Evolutionary conservation across 2,797 vertebrate species (phyloP), one percentile per base, ranked within the genome.

Genomic region (Tenualosa thibaudeaui): DNA sequence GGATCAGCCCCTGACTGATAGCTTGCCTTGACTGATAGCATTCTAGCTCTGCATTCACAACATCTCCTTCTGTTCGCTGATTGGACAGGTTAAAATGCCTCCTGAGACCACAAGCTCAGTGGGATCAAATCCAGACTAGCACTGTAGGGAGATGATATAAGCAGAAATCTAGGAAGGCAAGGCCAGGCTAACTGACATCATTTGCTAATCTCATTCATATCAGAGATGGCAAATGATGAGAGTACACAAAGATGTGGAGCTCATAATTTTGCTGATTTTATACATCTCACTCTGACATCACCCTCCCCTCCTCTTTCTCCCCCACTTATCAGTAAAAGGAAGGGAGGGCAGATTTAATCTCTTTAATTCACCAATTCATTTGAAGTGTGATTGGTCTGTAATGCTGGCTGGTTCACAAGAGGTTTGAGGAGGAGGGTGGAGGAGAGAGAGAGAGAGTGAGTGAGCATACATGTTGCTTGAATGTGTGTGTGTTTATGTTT

Each of bases 291-390:
- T 12, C 71, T 83, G 8, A 12, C 51, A 53, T 17, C 53, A 54
- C 15, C 53, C 53, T 54, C 53, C 53, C 50, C 7, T 46, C 31
- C 31, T 31, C 31, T 31, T 31, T 49, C 49, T 13, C 40, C 22
- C 53, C 51, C 81, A 89, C 89, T 88, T 83, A 85, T 89, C 84
- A 88, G 49, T 51, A 82, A 53, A 71, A 85, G 53, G 3, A 71
- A 87, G 60, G 3, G 46, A 78, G 26, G 43, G 81, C 84, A 82
- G 87, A 86, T 75, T 24, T 71, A 88, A 89, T 88, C 81, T 82
- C 81, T 89, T 87, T 86, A 87, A 90, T 90, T 87, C 82, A 87
- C 86, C 86, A 87, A 90, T 90, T 87, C 82, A 87, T 85, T 87
- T 84, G 60, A 85, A 85, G 83, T 54, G 84, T 83, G 87, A 53